Evolutionary conservation across 2,888 invertebrate genomes (phyloP).

Genomic region (Arrhopalites spinosus): DNA sequence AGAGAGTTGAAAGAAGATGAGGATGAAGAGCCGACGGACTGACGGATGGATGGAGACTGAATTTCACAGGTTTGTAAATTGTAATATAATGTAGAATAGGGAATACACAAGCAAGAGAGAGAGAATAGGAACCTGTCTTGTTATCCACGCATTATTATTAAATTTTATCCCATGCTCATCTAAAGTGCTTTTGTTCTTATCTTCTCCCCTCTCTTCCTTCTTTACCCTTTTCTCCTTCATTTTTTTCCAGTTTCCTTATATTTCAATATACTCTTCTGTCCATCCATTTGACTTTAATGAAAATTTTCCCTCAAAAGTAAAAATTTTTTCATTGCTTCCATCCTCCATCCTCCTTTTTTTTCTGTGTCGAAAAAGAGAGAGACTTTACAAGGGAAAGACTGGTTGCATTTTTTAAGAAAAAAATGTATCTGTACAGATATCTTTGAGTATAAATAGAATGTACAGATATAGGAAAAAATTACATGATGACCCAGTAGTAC

Average conservation of each 20-base stretch:
- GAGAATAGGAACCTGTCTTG: constrained; percentile 35
- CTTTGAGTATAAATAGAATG: no score
- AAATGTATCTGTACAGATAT: no score
- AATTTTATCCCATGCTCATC: constrained; percentile 39
- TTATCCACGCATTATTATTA: constrained; percentile 41
- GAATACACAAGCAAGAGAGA: not conserved
- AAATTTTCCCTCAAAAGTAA: constrained; percentile 26
- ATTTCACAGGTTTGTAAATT: not conserved
- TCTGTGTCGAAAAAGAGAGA: not conserved
- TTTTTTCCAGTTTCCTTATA: not conserved
- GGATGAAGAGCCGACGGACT: constrained; percentile 10
- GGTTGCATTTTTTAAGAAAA: no score
- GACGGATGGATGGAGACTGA: not conserved
- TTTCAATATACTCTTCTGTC: not conserved
- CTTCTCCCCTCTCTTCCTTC: constrained; percentile 2
- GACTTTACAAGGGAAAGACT: no score
- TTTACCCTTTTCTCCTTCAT: constrained; percentile 15
- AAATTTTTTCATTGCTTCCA: constrained; percentile 10
- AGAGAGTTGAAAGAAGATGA: not conserved
- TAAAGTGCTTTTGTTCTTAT: constrained; percentile 43
- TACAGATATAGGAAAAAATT: no score
- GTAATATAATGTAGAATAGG: not conserved
- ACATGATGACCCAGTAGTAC: no score
- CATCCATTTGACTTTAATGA: constrained; percentile 31
- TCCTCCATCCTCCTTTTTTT: not conserved